Conservation (phyloP, 1,140 invertebrate species). For the Thrips palmi region DNA sequence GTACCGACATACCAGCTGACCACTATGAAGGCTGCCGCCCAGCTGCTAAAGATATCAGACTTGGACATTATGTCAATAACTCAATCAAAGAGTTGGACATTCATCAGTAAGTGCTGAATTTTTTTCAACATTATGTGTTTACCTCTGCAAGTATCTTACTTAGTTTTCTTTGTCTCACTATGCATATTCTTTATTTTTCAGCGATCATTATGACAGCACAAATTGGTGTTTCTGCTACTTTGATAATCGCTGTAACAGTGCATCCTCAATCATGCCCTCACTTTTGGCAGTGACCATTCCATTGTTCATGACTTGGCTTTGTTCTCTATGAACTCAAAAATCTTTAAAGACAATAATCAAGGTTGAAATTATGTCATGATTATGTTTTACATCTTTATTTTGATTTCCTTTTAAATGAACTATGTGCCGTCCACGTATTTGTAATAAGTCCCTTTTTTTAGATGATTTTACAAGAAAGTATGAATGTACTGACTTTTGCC, state of each 20-base stretch:
- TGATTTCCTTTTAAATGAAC: too few species aligned
- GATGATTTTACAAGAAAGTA: too few species aligned
- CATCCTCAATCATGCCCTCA: slow-evolving; percentile 11
- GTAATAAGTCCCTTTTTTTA: too few species aligned
- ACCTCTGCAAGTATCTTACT: slow-evolving; percentile 8
- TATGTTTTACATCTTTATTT: too few species aligned
- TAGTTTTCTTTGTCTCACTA: slow-evolving; percentile 11
- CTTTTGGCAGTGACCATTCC: too few species aligned
- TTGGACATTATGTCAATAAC: slow-evolving; percentile 78
- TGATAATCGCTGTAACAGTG: slow-evolving; percentile 67
- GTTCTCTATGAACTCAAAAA: too few species aligned
- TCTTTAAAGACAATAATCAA: too few species aligned
- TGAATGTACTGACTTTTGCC: too few species aligned
- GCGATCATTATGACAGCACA: slow-evolving; percentile 64
- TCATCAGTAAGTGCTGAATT: slow-evolving; percentile 35
- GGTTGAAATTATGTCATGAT: too few species aligned
- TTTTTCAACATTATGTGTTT: slow-evolving; percentile 6
- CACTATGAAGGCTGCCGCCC: slow-evolving; percentile 74
- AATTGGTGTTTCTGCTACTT: slow-evolving; percentile 84
- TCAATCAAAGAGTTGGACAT: slow-evolving; percentile 70
- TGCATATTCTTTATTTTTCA: slow-evolving; percentile 25
- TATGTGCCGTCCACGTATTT: too few species aligned
- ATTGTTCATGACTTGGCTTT: too few species aligned
- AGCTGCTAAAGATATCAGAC: slow-evolving; percentile 53
- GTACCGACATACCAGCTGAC: slow-evolving; percentile 81